These are phyloP conservation scores for Cherax destructor DNA, from an alignment of 1,140 invertebrate genomes.

Conservation along the genomic window DNA sequence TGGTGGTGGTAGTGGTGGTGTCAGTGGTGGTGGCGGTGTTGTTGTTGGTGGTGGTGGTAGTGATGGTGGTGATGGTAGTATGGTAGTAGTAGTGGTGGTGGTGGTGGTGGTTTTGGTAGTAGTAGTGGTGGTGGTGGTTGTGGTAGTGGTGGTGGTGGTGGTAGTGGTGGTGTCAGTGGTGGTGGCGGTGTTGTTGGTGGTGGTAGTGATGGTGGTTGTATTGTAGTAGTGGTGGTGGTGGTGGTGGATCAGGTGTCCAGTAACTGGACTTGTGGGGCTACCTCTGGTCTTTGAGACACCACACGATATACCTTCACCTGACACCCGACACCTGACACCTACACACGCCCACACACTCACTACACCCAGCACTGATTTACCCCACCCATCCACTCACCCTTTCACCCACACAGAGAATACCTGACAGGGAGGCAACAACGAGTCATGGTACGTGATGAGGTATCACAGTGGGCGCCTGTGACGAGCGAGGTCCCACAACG, in stretches of 20 bases:
- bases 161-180: no score
- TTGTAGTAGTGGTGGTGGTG: no score
- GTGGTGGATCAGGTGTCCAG: background rate
- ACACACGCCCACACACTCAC: background rate
- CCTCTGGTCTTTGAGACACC: background rate
- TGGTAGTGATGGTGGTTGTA: background rate
- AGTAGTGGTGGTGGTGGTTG: no score
- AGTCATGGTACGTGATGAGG: no score
- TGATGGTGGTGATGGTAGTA: background rate
- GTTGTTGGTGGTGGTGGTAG: no score
- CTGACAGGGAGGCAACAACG: no score
- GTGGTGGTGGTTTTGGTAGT: no score
- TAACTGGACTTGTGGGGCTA: constrained; percentile 11
- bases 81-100: background rate
- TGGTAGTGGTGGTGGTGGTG: background rate
- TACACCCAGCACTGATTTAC: constrained; percentile 6
- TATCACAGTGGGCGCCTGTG: no score
- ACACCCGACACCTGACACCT: background rate
- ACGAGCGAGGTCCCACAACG: no score
- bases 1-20: background rate
- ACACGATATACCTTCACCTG: background rate
- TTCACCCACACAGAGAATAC: no score
- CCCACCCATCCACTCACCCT: background rate
- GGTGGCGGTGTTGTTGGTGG: no score
- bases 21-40: no score